Base-by-base conservation (phyloP, 2,888 invertebrate genomes). In the Folsomia candida region DNA sequence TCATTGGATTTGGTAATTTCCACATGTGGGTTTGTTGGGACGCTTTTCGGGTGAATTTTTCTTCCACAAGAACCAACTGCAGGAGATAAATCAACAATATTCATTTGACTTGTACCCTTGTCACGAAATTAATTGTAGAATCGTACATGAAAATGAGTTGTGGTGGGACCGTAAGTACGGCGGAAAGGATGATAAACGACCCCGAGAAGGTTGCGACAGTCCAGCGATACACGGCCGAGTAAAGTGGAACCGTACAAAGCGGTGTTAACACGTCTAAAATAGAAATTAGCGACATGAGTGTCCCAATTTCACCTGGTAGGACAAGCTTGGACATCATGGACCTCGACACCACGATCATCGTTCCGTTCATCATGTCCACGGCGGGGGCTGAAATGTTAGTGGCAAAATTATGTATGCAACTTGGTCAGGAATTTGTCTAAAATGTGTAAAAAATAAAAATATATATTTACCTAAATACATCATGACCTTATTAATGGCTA, bases 391-490 rank as follows among this genome's bases (percentile, higher is more conserved):
- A n/a, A n/a, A n/a, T n/a, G n/a, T n/a, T n/a, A n/a, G n/a, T n/a
- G n/a, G n/a, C n/a, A n/a, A n/a, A n/a, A n/a, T n/a, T n/a, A n/a
- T n/a, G n/a, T n/a, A n/a, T n/a, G n/a, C n/a, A n/a, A n/a, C n/a
- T n/a, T n/a, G n/a, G n/a, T n/a, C 26, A 37, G 37, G 37, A 37
- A 14, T 37, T 37, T 37, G 37, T 37, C 37, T 9, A 9, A n/a
- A n/a, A n/a, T n/a, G n/a, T n/a, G n/a, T n/a, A n/a, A n/a, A n/a
- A n/a, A n/a, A n/a, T n/a, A n/a, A n/a, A n/a, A n/a, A n/a, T n/a
- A n/a, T n/a, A n/a, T n/a, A 37, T 83, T 83, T 82, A 91, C 91
- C 91, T 81, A 92, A 86, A 82, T 93, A 93, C 81, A 93, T 90
- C 79, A 92, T 90, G 87, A 90, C 89, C 14, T 90, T 89, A 67